Conservation (phyloP, 2,888 invertebrate species). For the Anarsia innoxiella region DNA sequence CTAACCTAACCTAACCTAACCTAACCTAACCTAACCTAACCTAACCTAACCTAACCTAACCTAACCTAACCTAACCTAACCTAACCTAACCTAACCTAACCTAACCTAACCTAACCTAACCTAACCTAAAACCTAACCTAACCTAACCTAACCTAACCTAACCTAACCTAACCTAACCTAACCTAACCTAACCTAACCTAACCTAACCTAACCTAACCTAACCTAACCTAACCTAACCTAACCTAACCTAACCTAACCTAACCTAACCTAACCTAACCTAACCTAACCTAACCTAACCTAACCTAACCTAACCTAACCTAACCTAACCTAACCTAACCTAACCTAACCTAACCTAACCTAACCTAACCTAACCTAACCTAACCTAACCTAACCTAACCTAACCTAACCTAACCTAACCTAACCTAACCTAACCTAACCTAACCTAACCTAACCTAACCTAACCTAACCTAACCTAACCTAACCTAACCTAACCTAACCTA, state of each 20-base stretch:
- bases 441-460: conserved; percentile 19
- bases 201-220: no score
- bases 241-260: conserved; percentile 19
- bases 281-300: conserved; percentile 21
- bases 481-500: conserved; percentile 21
- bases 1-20: no score
- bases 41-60: no score
- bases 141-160: no score
- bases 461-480: conserved; percentile 18
- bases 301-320: conserved; percentile 21
- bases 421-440: conserved; percentile 21
- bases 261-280: conserved; percentile 20
- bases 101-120: no score
- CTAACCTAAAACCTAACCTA: no score
- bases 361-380: conserved; percentile 21
- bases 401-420: conserved; percentile 21
- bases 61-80: no score
- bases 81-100: no score
- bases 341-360: conserved; percentile 21
- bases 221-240: conserved; percentile 18
- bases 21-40: no score
- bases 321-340: conserved; percentile 21
- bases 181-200: no score
- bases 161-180: no score
- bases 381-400: conserved; percentile 21